Evolutionary conservation across 2,888 invertebrate genomes (phyloP), one percentile per base, ranked within the genome.

Genomic region (Caenorhabditis sp.): DNA sequence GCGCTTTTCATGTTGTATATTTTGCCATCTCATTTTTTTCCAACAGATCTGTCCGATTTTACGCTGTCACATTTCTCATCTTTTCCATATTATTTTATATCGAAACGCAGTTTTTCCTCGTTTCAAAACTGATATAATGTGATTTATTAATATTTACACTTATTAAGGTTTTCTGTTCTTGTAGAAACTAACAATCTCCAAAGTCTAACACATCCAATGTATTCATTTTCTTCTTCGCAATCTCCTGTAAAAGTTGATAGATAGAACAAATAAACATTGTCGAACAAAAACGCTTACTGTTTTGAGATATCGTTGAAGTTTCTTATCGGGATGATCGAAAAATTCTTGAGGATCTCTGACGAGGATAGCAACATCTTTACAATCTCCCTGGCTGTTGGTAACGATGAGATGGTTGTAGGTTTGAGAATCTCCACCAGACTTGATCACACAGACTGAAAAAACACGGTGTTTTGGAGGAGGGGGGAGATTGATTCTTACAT

Each of bases 291-390:
- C 3, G 17, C 71, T 68, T 55, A 81, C 81, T 3, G 59, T 54
- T 67, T 78, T 79, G 58, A 81, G 62, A 50, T 74, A 81, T 21
- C 68, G 67, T 21, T 73, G 70, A 2, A 81, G 65, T 31, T 78
- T 68, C n/a, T 63, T 64, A 37, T 81, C 71, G n/a, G 73, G 69
- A 26, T 65, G 57, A 31, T 78, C 77, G 65, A 81, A 81, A 62
- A 81, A 81, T 21, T 73, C 62, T 54, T 78, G 72, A 1, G 81
- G 78, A 54, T 79, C 70, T 62, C 81, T 60, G 4, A 81, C 79
- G 2, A 79, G 53, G 0, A 81, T 69, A 10, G 77, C 70, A 23
- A 74, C 76, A 60, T 81, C 70, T 58, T 76, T 76, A 59, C 81
- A 81, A 27, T 76, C 62, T 59, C 77, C 78, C 70, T 66, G 66